Conservation (phyloP, 2,113 vertebrate genomes). For the Apteryx owenii region DNA sequence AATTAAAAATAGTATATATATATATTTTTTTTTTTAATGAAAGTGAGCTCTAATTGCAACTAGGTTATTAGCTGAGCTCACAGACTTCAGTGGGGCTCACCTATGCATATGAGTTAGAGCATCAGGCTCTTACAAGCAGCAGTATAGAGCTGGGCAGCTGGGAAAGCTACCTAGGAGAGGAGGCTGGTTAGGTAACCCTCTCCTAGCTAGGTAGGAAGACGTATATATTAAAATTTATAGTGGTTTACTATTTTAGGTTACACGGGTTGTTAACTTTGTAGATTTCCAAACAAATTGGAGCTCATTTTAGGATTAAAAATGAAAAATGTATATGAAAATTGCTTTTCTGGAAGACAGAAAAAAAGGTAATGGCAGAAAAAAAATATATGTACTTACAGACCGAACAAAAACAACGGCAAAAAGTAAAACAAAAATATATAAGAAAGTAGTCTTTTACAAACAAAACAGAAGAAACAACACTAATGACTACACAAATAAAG, state of each 20-base stretch:
- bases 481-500: neutral
- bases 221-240: neutral
- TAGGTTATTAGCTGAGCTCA: neutral
- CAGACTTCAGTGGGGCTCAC: neutral
- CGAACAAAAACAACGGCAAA: neutral
- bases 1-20: neutral
- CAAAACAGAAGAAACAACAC: neutral
- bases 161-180: neutral
- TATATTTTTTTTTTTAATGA: neutral
- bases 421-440: neutral
- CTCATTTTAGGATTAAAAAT: neutral
- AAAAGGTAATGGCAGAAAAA: neutral
- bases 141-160: neutral
- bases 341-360: neutral
- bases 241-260: neutral
- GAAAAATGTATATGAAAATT: neutral
- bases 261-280: neutral
- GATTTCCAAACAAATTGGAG: neutral
- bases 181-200: neutral
- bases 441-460: neutral
- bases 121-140: neutral
- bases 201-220: neutral
- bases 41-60: neutral
- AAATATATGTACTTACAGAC: neutral
- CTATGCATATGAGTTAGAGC: neutral